Conservation (phyloP, 2,888 invertebrate genomes). For the Eupithecia abbreviata region DNA sequence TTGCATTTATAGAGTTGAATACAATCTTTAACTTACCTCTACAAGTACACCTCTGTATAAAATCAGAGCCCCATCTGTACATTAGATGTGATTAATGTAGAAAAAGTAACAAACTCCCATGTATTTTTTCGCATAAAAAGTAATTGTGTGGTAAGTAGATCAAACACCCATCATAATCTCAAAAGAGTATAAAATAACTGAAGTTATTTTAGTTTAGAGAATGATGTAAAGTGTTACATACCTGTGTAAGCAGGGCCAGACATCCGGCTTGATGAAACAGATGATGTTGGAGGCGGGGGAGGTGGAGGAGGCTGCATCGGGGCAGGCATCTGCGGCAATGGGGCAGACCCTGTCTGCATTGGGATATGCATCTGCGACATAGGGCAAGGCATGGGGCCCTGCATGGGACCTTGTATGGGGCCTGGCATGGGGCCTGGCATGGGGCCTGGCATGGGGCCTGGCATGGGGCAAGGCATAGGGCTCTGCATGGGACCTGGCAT, state of each 20-base stretch:
- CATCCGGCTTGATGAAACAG: slow-evolving; percentile 15
- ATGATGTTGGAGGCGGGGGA: slow-evolving; percentile 34
- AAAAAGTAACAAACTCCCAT: background rate
- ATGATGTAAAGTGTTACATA: slow-evolving; percentile 12
- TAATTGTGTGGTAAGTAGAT: background rate
- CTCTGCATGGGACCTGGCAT: background rate
- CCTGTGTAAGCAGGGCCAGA: slow-evolving; percentile 30
- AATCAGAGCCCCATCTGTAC: background rate
- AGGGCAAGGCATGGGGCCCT: background rate
- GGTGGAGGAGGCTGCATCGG: slow-evolving; percentile 35
- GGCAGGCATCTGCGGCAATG: background rate
- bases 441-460: slow-evolving; percentile 37
- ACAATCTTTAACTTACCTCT: too few relatives aligned
- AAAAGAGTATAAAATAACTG: background rate
- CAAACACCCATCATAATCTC: background rate
- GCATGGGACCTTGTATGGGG: slow-evolving; percentile 22
- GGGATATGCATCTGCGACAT: background rate
- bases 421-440: slow-evolving; percentile 42
- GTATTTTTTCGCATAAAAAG: too few relatives aligned
- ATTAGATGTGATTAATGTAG: background rate
- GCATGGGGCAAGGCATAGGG: slow-evolving; percentile 10
- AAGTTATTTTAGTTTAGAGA: background rate
- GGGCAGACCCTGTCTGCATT: slow-evolving; percentile 1
- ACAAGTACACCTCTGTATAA: too few relatives aligned
- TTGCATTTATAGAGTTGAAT: too few relatives aligned